phyloP scores from a whole-genome alignment of 2,888 invertebrate genomes.

The Danaus chrysippus region DNA sequence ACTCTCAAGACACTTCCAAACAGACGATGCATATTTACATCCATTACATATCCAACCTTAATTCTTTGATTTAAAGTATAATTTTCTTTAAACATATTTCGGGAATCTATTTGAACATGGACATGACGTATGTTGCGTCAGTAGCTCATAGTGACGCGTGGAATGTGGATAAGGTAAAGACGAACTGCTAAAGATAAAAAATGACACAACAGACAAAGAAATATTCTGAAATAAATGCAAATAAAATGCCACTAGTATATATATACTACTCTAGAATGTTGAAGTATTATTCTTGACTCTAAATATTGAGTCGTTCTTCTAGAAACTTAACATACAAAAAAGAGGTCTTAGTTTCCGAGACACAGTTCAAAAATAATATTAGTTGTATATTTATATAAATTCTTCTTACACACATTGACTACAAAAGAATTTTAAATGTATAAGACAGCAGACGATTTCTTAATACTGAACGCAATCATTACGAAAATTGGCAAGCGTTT shows the following conservation, averaged over 20 bases:
- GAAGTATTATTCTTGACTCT: too few species aligned
- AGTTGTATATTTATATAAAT: too few species aligned
- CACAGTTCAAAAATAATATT: too few species aligned
- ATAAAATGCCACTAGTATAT: too few species aligned
- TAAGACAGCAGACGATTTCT: neutral
- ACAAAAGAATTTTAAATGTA: neutral
- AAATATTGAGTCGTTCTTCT: too few species aligned
- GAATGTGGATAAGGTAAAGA: neutral
- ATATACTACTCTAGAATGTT: too few species aligned
- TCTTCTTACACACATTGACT: too few species aligned
- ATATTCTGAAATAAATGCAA: too few species aligned
- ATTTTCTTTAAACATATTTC: conserved; percentile 8
- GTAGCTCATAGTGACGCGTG: neutral
- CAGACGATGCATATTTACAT: neutral
- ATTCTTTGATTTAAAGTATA: neutral
- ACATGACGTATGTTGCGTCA: conserved; percentile 18
- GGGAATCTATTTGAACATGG: conserved; percentile 14
- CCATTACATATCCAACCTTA: conserved; percentile 13
- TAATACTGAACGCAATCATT: neutral
- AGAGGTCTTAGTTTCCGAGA: too few species aligned
- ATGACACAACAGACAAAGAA: too few species aligned
- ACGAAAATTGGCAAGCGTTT: conserved; percentile 2
- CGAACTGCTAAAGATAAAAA: too few species aligned
- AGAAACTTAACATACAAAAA: too few species aligned
- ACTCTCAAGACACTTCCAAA: conserved; percentile 15